A percentile compares a stretch with the other conserved stretches of the same genome.
Evolutionary conservation across 2,113 vertebrate species (phyloP).

Genomic region (Glareola pratincola): DNA sequence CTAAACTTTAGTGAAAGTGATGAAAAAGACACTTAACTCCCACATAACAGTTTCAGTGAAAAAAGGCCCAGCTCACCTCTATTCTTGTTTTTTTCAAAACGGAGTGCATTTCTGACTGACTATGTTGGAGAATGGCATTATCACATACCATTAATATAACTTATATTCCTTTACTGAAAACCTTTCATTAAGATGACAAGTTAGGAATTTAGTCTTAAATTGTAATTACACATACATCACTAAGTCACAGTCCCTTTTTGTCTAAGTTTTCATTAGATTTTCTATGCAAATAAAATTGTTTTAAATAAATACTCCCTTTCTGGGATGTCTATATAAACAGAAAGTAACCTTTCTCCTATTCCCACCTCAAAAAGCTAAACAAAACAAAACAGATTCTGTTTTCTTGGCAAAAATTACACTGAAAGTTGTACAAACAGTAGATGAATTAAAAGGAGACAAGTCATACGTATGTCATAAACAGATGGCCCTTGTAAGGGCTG

Average conservation of each 20-base stretch:
- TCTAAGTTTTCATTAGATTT: background rate
- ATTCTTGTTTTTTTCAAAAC: background rate
- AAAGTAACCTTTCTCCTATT: background rate
- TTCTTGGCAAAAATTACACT: background rate
- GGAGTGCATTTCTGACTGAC: background rate
- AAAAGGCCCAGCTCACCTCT: background rate
- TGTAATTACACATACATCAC: slow-evolving; percentile 23
- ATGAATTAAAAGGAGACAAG: slow-evolving; percentile 29
- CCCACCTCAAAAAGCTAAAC: background rate
- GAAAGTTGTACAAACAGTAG: background rate
- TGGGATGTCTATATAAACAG: background rate
- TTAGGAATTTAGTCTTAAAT: background rate
- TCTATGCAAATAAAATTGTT: background rate
- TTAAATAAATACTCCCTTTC: background rate
- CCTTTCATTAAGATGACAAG: background rate
- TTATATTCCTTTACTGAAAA: slow-evolving; percentile 34
- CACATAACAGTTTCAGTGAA: background rate
- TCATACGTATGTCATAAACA: slow-evolving; percentile 1
- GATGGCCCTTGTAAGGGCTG: background rate
- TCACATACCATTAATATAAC: background rate
- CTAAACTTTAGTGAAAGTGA: background rate
- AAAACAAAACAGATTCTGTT: background rate
- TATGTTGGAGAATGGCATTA: background rate
- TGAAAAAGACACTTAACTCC: background rate
- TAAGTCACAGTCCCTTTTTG: background rate